Percentiles rank a stretch among this genome's conserved stretches.
These are phyloP conservation scores for Anabacerthia variegaticeps DNA, from an alignment of 2,797 vertebrate genomes.

Conservation along the genomic window DNA sequence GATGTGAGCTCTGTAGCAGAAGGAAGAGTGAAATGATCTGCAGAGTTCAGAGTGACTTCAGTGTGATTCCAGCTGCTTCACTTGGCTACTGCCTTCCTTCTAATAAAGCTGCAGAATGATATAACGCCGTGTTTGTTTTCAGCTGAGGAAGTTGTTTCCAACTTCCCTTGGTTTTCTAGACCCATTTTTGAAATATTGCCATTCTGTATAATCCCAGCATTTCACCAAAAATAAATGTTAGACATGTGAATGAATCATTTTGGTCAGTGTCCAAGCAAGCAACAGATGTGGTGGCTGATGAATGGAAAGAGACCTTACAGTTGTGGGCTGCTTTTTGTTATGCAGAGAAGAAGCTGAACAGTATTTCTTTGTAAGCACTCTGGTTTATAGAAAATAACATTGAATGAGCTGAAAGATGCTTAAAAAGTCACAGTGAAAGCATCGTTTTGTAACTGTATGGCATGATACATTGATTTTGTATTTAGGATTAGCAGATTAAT, in stretches of 20 bases:
- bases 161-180: conserved; percentile 65
- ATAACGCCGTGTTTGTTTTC: conserved; percentile 55
- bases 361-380: conserved; percentile 39
- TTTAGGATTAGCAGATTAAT: background rate
- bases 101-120: conserved; percentile 63
- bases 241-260: conserved; percentile 66
- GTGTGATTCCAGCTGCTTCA: conserved; percentile 43
- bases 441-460: background rate
- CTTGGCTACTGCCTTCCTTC: conserved; percentile 59
- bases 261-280: conserved; percentile 47
- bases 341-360: conserved; percentile 8
- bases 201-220: conserved; percentile 51
- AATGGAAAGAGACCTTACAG: conserved; percentile 62
- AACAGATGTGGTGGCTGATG: conserved; percentile 62
- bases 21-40: conserved; percentile 41
- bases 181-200: conserved; percentile 55
- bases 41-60: conserved; percentile 37
- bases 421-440: conserved; percentile 11
- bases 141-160: conserved; percentile 60
- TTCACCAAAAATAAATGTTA: conserved; percentile 61
- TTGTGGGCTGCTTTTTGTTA: conserved; percentile 47
- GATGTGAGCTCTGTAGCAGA: conserved; percentile 29
- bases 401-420: conserved; percentile 50
- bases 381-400: conserved; percentile 42
- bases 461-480: background rate